Evolutionary conservation across 2,888 invertebrate species (phyloP).

Genomic region (Cephonodes hylas): DNA sequence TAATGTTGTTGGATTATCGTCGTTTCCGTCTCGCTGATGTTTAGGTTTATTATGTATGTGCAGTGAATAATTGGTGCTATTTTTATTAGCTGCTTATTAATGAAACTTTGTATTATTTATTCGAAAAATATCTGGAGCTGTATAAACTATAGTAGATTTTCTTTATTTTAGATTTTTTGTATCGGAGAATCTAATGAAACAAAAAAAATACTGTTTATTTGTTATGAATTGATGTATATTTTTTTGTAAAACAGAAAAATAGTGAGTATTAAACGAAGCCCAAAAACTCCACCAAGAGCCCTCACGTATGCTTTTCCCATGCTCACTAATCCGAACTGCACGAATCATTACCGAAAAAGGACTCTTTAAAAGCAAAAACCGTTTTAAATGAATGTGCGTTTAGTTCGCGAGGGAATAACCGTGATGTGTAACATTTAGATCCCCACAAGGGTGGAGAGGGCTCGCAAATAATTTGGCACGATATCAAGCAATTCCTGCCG

Average conservation of each 20-base stretch:
- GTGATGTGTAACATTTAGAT: conserved; percentile 3
- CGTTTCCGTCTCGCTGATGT: not conserved
- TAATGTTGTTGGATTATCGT: not conserved
- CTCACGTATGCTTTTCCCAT: not conserved
- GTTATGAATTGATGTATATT: too few species aligned
- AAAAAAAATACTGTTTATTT: too few species aligned
- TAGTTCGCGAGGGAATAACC: not conserved
- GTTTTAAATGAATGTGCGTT: not conserved
- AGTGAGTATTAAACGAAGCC: too few species aligned
- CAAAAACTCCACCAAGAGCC: too few species aligned
- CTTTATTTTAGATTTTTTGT: too few species aligned
- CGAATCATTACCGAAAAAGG: not conserved
- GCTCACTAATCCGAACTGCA: not conserved
- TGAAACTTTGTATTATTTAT: too few species aligned
- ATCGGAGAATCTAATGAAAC: too few species aligned
- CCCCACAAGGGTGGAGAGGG: not conserved
- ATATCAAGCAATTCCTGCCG: conserved; percentile 14
- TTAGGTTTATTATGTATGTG: not conserved
- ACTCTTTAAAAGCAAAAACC: not conserved
- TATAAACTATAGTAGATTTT: too few species aligned
- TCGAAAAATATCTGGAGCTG: too few species aligned
- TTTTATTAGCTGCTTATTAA: too few species aligned
- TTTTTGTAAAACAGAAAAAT: too few species aligned
- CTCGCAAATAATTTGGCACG: conserved; percentile 18
- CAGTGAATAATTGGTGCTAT: too few species aligned